Percentiles rank a stretch among this genome's conserved stretches.
Evolutionary conservation across 2,888 invertebrate genomes (phyloP).

Genomic region (Noctua pronuba): DNA sequence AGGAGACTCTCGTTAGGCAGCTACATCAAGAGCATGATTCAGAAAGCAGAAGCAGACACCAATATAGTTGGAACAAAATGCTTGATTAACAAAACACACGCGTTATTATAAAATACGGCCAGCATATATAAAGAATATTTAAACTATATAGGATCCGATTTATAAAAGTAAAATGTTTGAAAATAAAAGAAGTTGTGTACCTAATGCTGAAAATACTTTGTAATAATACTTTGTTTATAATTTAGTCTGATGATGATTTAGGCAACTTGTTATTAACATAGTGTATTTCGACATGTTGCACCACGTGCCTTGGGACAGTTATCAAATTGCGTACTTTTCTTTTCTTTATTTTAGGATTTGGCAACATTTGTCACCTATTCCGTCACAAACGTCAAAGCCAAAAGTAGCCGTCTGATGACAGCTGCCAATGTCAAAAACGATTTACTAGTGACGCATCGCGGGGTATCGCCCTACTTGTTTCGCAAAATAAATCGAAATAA

Average conservation of each 20-base stretch:
- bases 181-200: not conserved
- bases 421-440: conserved; percentile 58
- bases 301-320: no score
- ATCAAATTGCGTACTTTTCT: no score
- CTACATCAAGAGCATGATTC: no score
- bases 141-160: not conserved
- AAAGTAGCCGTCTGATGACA: conserved; percentile 24
- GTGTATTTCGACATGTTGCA: not conserved
- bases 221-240: no score
- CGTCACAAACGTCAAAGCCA: not conserved
- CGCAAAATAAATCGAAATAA: conserved; percentile 57
- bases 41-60: no score
- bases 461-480: conserved; percentile 68
- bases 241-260: no score
- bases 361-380: conserved; percentile 13
- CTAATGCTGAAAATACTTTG: no score
- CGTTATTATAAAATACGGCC: not conserved
- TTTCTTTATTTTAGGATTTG: not conserved
- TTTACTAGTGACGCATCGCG: conserved; percentile 72
- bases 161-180: not conserved
- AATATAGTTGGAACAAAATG: no score
- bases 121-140: not conserved
- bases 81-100: no score
- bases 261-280: no score
- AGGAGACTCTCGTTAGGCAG: no score